Evolutionary conservation across 2,888 invertebrate species (phyloP).

Genomic region (Atrina japonica): DNA sequence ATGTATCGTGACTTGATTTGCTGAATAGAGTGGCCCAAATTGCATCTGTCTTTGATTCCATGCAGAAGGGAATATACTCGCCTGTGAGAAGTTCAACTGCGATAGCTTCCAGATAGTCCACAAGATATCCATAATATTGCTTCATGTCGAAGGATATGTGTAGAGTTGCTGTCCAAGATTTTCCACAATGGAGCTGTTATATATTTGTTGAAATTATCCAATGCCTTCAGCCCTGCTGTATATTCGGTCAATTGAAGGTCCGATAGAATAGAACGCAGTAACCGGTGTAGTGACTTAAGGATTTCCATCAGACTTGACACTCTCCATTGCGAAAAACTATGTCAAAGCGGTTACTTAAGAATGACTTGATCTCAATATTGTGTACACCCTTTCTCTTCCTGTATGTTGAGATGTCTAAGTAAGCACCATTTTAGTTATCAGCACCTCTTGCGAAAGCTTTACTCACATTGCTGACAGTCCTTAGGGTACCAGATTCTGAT

Average conservation of each 20-base stretch:
- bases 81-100: too few species aligned
- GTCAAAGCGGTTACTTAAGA: slow-evolving; percentile 12
- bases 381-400: slow-evolving; percentile 2
- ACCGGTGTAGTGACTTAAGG: neutral
- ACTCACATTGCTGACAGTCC: neutral
- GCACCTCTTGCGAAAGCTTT: slow-evolving; percentile 14
- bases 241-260: neutral
- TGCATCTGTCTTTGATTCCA: too few species aligned
- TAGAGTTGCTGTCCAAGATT: slow-evolving; percentile 2
- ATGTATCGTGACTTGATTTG: too few species aligned
- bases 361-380: neutral
- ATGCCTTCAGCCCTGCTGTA: slow-evolving; percentile 7
- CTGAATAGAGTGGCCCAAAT: too few species aligned
- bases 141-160: too few species aligned
- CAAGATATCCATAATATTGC: too few species aligned
- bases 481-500: neutral
- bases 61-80: too few species aligned
- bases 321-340: slow-evolving; percentile 26
- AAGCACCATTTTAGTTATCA: slow-evolving; percentile 15
- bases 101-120: too few species aligned
- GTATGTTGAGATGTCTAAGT: slow-evolving; percentile 11
- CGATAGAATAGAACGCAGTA: neutral
- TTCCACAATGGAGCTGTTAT: slow-evolving; percentile 16
- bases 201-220: slow-evolving; percentile 22
- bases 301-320: slow-evolving; percentile 20